Percentiles rank a stretch among this genome's conserved stretches.
These are phyloP conservation scores for Diploptera punctata DNA, from an alignment of 2,888 invertebrate genomes.

Conservation along the genomic window DNA sequence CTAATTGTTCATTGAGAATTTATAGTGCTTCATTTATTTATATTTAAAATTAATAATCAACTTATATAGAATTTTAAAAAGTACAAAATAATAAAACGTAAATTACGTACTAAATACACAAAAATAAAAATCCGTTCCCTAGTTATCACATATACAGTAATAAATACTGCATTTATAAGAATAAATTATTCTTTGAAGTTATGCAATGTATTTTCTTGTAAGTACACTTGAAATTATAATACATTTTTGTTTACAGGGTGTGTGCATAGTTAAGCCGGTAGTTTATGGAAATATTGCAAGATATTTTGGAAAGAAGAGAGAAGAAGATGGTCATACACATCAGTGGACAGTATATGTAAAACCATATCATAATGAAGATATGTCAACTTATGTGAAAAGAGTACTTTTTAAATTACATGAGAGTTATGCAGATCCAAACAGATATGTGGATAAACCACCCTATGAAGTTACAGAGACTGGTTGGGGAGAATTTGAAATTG, in stretches of 20 bases:
- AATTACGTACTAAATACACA: no score
- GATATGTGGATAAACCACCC: constrained; percentile 93
- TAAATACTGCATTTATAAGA: no score
- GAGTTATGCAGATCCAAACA: constrained; percentile 92
- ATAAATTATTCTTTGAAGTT: no score
- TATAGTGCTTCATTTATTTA: no score
- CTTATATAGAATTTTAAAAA: no score
- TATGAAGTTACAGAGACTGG: constrained; percentile 98
- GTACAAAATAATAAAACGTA: no score
- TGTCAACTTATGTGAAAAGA: constrained; percentile 94
- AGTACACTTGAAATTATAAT: not conserved
- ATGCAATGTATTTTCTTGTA: no score
- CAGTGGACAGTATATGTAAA: constrained; percentile 98
- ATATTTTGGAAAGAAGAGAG: constrained; percentile 95
- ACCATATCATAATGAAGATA: constrained; percentile 91
- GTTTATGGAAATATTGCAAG: constrained; percentile 96
- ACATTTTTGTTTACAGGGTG: constrained; percentile 63
- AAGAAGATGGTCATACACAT: constrained; percentile 98
- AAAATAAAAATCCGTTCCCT: no score
- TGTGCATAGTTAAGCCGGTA: constrained; percentile 91
- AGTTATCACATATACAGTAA: no score
- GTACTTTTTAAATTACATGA: constrained; percentile 98
- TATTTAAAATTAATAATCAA: no score
- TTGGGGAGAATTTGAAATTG: constrained; percentile 99
- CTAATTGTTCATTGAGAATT: no score